phyloP scores from a whole-genome alignment of 2,888 invertebrate genomes.

The Tenthredo livida region DNA sequence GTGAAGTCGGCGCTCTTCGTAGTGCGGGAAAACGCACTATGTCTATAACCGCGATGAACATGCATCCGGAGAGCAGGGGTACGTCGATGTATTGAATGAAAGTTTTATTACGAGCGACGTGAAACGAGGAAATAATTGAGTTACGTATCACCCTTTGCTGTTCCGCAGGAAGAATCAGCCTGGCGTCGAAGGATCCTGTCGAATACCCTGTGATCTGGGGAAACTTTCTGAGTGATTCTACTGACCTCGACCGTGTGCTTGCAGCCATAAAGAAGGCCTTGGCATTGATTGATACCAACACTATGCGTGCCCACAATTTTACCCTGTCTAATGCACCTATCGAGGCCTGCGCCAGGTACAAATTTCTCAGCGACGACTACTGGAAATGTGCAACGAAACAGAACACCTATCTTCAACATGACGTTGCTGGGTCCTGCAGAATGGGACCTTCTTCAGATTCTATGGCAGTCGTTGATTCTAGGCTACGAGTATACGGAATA shows the following conservation, averaged over 20 bases:
- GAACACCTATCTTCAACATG: slow-evolving; percentile 86
- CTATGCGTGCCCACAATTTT: slow-evolving; percentile 66
- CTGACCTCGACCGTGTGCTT: slow-evolving; percentile 83
- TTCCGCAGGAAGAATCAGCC: slow-evolving; percentile 79
- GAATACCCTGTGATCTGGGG: slow-evolving; percentile 86
- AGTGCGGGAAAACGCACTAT: slow-evolving; percentile 67
- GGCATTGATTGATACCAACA: slow-evolving; percentile 80
- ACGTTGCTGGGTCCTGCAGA: slow-evolving; percentile 89
- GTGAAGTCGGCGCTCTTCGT: slow-evolving; percentile 76
- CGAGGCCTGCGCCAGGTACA: slow-evolving; percentile 60
- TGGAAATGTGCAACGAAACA: slow-evolving; percentile 86
- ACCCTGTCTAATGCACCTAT: slow-evolving; percentile 49
- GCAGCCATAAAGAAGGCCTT: slow-evolving; percentile 83
- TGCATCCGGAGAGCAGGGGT: slow-evolving; percentile 85
- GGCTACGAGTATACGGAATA: slow-evolving; percentile 84
- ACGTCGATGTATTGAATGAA: background rate
- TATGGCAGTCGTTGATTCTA: slow-evolving; percentile 87
- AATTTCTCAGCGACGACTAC: slow-evolving; percentile 81
- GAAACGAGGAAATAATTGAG: background rate
- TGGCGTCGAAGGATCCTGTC: slow-evolving; percentile 84
- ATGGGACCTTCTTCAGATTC: slow-evolving; percentile 87
- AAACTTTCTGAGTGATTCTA: slow-evolving; percentile 86
- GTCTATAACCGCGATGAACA: slow-evolving; percentile 77
- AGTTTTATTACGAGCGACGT: too few relatives aligned
- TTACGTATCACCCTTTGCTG: background rate